phyloP scores from a whole-genome alignment of 2,113 vertebrate species.

The Paradisaea rubra region DNA sequence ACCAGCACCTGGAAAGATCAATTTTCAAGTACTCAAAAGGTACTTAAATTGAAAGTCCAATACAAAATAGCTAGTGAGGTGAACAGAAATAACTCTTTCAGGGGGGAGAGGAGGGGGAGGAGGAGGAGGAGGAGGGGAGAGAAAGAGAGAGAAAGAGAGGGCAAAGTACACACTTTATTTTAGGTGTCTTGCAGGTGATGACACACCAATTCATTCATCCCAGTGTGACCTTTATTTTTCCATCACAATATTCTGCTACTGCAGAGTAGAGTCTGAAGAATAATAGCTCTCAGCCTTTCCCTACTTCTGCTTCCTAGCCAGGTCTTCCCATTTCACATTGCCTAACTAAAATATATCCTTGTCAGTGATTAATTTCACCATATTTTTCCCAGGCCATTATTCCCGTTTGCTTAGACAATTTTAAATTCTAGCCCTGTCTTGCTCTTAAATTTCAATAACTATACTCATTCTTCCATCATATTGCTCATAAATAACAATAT shows the following conservation, averaged over 20 bases:
- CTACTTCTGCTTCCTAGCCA: not conserved
- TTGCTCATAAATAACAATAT: not conserved
- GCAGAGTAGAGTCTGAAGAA: not conserved
- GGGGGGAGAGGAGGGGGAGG: fast-evolving
- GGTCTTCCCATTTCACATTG: not conserved
- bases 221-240: not conserved
- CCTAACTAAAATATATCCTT: not conserved
- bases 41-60: not conserved
- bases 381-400: not conserved
- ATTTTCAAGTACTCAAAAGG: not conserved
- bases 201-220: not conserved
- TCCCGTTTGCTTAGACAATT: not conserved
- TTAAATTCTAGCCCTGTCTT: not conserved
- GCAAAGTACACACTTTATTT: not conserved
- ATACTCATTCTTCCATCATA: not conserved
- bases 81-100: not conserved
- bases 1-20: not conserved
- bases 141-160: not conserved
- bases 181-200: not conserved
- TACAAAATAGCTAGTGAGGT: not conserved
- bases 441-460: not conserved
- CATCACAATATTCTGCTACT: not conserved
- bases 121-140: not conserved
- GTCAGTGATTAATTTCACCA: not conserved
- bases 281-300: not conserved